These are phyloP conservation scores for Apodemus sylvaticus DNA, from an alignment of 2,113 vertebrate genomes.

Conservation along the genomic window DNA sequence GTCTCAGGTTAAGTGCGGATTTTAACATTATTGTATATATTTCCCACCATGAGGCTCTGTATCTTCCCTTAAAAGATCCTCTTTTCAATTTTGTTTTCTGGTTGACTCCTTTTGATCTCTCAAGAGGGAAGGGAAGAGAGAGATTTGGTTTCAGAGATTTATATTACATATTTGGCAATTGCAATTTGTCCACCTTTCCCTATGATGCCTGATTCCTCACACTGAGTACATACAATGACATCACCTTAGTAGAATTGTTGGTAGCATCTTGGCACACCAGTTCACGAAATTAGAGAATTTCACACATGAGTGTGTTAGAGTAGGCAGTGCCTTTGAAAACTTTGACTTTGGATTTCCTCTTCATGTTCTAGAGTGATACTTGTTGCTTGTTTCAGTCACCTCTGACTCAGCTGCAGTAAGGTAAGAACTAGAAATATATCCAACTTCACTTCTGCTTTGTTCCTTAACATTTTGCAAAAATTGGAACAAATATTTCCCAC, in stretches of 20 bases:
- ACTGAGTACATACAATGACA: background rate
- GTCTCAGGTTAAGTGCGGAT: background rate
- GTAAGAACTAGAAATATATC: background rate
- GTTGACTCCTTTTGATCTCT: background rate
- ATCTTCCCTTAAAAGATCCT: background rate
- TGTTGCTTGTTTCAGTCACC: background rate
- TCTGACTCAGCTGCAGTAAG: background rate
- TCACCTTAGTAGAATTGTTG: background rate
- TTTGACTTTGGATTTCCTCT: background rate
- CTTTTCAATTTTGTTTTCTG: background rate
- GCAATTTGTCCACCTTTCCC: background rate
- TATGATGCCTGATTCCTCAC: background rate
- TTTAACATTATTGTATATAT: background rate
- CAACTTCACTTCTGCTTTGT: background rate
- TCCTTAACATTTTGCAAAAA: background rate
- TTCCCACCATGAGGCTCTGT: background rate
- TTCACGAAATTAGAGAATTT: background rate
- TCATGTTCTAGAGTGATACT: background rate
- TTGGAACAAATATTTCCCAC: background rate
- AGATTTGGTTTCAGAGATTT: background rate
- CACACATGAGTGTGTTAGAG: background rate
- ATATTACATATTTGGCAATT: background rate
- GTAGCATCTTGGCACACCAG: background rate
- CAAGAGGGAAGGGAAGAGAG: background rate
- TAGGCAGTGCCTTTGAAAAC: background rate